Base-by-base conservation (phyloP, 2,113 vertebrate species). In the Periophthalmodon schlosseri region DNA sequence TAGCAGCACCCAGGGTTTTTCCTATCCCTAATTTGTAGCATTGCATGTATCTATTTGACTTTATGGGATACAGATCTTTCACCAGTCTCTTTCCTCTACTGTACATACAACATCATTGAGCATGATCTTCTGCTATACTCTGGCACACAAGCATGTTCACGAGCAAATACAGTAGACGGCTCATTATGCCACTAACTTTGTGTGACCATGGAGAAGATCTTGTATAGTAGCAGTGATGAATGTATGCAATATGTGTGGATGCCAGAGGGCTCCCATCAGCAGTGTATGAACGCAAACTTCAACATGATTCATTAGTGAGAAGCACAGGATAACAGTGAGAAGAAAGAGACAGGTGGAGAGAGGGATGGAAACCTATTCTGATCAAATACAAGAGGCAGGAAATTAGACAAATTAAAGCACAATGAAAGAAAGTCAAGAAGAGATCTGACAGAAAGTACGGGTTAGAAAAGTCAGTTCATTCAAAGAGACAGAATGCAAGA, bases 191-290 rank as follows among this genome's bases (percentile, higher is more conserved):
- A 68, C 66, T 67, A 56, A 72, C 50, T 73, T 56, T 77, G 68
- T 79, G 86, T 79, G 73, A 21, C 63, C 63, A 44, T 81, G 80
- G 76, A 81, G 69, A 78, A 67, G 57, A 91, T 82, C 78, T 83
- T 87, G 69, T 83, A 75, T 79, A 85, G 84, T 49, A 84, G 86
- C 88, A 72, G 82, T 93, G 91, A 94, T 93, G 83, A 93, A 94
- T 94, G 91, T 79, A 87, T 85, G 91, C 91, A 93, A 93, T 93
- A 94, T 93, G 90, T 91, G 84, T 75, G 75, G 71, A 78, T 83
- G 92, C 92, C 90, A 92, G 88, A 89, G 92, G 91, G 90, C 75
- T 86, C 88, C 90, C 87, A 89, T 92, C 90, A 93, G 83, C 80
- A 80, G 78, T 82, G 83, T 89, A 88, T 89, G 92, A 90, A 83